Evolutionary conservation across 1,140 invertebrate species (phyloP), one percentile per base, ranked within the genome.

Genomic region (Drosophila novamexicana): DNA sequence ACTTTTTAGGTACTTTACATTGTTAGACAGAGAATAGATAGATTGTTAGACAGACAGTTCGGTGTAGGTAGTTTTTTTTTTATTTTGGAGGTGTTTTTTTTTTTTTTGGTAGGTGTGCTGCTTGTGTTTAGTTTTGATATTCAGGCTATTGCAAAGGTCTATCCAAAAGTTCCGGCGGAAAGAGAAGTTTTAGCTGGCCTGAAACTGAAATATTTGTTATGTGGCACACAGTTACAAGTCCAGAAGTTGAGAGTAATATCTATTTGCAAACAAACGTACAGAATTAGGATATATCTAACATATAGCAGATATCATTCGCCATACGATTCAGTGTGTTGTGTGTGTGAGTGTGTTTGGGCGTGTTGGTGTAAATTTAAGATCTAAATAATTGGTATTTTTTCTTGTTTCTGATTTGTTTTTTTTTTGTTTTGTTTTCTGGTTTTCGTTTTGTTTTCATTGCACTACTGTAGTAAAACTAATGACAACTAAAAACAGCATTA

Each of bases 401-500:
- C 45, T 61, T 50, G 58, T 81, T 39, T 77, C 40, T 36, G 18
- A 58, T 65, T 77, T 66, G 63, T 81, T 82, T 81, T 59, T 72
- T n/a, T 32, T 56, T 18, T 1, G 68, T 76, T 53, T 32, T 70
- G 42, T 71, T 75, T 77, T 69, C 32, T 54, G 56, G 40, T 71
- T 67, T 73, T 58, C 22, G 62, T 81, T 54, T 58, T 65, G 64
- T 63, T 63, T 86, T 89, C 72, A 81, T 86, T 79, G 83, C 84
- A 90, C 84, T 88, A 88, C 84, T 83, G 69, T 83, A 74, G 72
- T 75, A 83, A 88, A 88, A 89, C 84, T 88, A 88, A 88, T 88
- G 77, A 79, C 69, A 90, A 88, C 80, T 88, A 70, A 89, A 88
- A 89, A 84, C 70, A 83, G 77, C 72, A 89, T 69, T 79, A 68